Base-by-base conservation (phyloP, 2,888 invertebrate genomes). In the Schizotus pectinicornis region DNA sequence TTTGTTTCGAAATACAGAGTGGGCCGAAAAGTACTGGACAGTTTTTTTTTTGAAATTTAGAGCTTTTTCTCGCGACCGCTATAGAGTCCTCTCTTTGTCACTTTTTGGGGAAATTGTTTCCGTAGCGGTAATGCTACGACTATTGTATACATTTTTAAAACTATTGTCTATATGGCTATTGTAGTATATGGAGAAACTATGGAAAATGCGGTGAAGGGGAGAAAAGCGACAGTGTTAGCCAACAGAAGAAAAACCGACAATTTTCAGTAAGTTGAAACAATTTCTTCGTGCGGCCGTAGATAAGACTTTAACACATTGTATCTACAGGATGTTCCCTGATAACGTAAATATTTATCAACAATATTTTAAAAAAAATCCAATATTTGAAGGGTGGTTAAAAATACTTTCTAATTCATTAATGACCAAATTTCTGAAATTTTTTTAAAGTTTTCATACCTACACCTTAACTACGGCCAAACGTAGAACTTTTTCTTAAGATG, bases 21-120 rank as follows among this genome's bases (percentile, higher is more conserved):
- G 41, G 2, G 37, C 13, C n/a, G 7, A 14, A 41, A 41, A 13
- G 8, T 22, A 22, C 22, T 22, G 22, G 22, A 22, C 22, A 5
- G 2, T 22, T 22, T 22, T 3, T 39, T 39, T 39, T 39, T 11
- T 9, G 2, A 36, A 9, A 36, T 36, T 36, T 36, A 2, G 11
- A 9, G n/a, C 11, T n/a, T 9, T 6, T 9, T 11, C 2, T 7
- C 22, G 22, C 11, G 31, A 9, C 38, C 31, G 12, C 31, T 35
- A n/a, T n/a, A 33, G 11, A 56, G 68, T 69, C 55, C 48, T 57
- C 52, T 50, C 13, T 61, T 49, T 65, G 79, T 79, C 79, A 77
- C 77, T 75, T 77, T 77, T 77, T 74, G 73, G 78, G 78, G 78
- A 77, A 79, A 73, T 70, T 71, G 56, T 70, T 59, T 63, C 65